Evolutionary conservation across 2,888 invertebrate species (phyloP), one percentile per base, ranked within the genome.

Genomic region (Sialis lutaria): DNA sequence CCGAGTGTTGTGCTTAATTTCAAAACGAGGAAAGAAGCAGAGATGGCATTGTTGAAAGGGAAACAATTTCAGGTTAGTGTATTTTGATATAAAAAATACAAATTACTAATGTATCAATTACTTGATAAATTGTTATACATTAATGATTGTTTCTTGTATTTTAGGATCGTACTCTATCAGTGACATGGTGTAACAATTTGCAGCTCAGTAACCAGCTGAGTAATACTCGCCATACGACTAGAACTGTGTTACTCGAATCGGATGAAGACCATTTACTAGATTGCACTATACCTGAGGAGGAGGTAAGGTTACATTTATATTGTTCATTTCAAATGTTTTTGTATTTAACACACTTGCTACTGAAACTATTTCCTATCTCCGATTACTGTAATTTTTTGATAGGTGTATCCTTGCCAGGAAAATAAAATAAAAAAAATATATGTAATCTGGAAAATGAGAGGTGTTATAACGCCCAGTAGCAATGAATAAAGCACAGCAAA

Each of bases 1-100:
- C 89, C 89, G 10, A 80, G 82, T 56, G 70, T 86, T 53, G 76
- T 82, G 42, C 65, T 89, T 46, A 81, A 81, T 61, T 90, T 78
- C 67, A 77, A 79, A 55, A 73, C 77, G 35, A 71, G 89, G 42
- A 79, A 81, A 58, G 82, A 84, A 58, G 88, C 89, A 0, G 89
- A 89, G 63, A 70, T 77, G 51, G 89, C 85, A 1, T 64, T 82
- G 55, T 67, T 77, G 49, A 82, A 85, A 58, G 89, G 87, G 9
- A 76, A 79, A 53, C 76, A 81, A 55, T 81, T 89, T 56, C 78
- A 79, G 63, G 81, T 81, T 58, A 64, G 67, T 48, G 55, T 10
- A 37, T 7, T 37, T 7, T 37, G 2, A 7, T 37, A 8, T 8
- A 67, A 31, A 64, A 71, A 40, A 69, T 68, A 12, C 72, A 72